Percentiles rank a stretch among this genome's conserved stretches.
These are phyloP conservation scores for Hemibagrus wyckioides DNA, from an alignment of 2,113 vertebrate genomes.

Conservation along the genomic window DNA sequence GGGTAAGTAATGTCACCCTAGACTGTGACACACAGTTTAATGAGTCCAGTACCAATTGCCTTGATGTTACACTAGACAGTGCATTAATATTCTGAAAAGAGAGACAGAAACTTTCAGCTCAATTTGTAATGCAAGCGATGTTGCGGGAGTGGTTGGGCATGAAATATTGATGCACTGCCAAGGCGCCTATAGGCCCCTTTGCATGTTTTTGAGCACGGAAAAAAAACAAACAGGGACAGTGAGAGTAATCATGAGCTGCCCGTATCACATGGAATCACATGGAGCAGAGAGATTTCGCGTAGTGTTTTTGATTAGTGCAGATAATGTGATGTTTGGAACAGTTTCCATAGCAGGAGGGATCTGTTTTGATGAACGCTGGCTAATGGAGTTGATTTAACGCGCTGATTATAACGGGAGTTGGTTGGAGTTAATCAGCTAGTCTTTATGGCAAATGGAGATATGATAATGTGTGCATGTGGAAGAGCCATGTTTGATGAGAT, in stretches of 20 bases:
- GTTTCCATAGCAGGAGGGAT: conserved; percentile 47
- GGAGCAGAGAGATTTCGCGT: conserved; percentile 40
- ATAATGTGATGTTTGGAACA: conserved; percentile 27
- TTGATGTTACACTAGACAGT: not conserved
- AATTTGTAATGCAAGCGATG: conserved; percentile 17
- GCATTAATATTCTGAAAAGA: conserved; percentile 23
- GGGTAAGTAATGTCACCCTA: conserved; percentile 13
- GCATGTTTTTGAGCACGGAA: conserved; percentile 16
- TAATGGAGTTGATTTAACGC: conserved; percentile 51
- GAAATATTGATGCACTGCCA: conserved; percentile 42
- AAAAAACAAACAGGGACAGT: conserved; percentile 44
- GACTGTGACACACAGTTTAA: conserved; percentile 9
- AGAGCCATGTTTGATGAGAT: conserved; percentile 54
- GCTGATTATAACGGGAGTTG: conserved; percentile 40
- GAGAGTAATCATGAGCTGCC: conserved; percentile 45
- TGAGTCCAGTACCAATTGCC: not conserved
- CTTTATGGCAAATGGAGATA: conserved; percentile 52
- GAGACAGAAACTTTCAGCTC: conserved; percentile 21
- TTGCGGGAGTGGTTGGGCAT: conserved; percentile 20
- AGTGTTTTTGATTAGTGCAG: conserved; percentile 41
- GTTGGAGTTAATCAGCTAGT: conserved; percentile 57
- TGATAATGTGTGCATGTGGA: conserved; percentile 53
- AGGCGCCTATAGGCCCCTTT: conserved; percentile 33
- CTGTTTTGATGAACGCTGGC: conserved; percentile 43
- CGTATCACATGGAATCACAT: conserved; percentile 47